Conservation (phyloP, 2,797 vertebrate genomes). For the Betta splendens region DNA sequence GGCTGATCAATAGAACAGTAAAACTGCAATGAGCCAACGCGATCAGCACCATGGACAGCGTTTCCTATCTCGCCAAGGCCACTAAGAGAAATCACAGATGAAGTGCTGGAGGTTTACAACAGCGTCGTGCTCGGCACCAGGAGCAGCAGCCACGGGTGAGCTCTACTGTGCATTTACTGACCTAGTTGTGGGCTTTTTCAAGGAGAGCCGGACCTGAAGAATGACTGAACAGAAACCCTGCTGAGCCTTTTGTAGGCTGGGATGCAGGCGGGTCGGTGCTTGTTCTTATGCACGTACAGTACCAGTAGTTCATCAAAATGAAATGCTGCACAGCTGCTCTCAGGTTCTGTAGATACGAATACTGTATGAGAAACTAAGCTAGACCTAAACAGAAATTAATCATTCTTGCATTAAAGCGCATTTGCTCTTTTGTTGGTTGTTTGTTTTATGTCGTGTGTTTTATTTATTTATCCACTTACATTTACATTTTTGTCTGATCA, state of each 20-base stretch:
- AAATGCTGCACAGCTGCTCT: background rate
- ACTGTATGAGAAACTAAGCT: background rate
- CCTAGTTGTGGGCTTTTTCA: slow-evolving; percentile 48
- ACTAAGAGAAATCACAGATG: slow-evolving; percentile 12
- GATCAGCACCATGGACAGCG: background rate
- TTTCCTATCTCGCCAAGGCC: slow-evolving; percentile 9
- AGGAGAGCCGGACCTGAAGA: slow-evolving; percentile 15
- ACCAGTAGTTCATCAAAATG: background rate
- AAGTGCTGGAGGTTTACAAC: slow-evolving; percentile 33
- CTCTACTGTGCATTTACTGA: slow-evolving; percentile 47
- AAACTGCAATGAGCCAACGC: slow-evolving; percentile 2
- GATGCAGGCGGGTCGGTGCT: no score
- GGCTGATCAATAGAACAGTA: slow-evolving; percentile 2
- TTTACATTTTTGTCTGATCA: no score
- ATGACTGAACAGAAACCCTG: slow-evolving; percentile 15
- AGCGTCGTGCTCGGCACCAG: slow-evolving; percentile 37
- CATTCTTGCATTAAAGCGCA: background rate
- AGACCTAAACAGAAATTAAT: background rate
- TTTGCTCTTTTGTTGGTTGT: background rate
- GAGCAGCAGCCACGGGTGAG: slow-evolving; percentile 46
- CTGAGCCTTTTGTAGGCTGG: slow-evolving; percentile 9
- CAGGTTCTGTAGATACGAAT: background rate
- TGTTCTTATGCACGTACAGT: no score
- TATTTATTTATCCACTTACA: no score
- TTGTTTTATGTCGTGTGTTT: no score